Evolutionary conservation across 2,113 vertebrate genomes (phyloP), one percentile per base, ranked within the genome.

Genomic region (Corydoras sp.): DNA sequence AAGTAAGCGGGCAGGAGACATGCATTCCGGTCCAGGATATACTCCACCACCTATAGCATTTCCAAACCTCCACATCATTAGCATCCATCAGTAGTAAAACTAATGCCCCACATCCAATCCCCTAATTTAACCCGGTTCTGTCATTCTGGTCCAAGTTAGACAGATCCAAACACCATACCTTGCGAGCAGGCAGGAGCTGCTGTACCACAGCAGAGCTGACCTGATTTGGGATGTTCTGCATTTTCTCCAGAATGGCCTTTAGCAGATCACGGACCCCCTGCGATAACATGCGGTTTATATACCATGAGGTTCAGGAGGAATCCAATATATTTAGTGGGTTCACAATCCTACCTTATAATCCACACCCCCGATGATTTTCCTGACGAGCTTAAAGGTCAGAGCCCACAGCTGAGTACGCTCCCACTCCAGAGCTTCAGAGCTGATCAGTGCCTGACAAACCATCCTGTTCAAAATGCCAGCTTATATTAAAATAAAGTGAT

Each of bases 161-260:
- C 35, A 4, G 4, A 43, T 43, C 7, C 35, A 43, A 43, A 43
- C 35, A 43, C 12, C 49, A 61, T 89, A 98, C 96, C 91, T 99
- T 94, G 92, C 91, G 91, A 15, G 95, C 95, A 77, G 92, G 92
- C 70, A 98, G 85, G 79, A 99, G 93, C 74, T 99, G 95, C 71
- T 96, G 94, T 15, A 99, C 94, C 74, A 99, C 94, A 71, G 96
- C 95, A 65, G 97, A 98, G 85, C 97, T 99, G 78, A 99, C 94
- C 13, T 93, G 95, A 76, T 89, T 94, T 0, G 97, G 96, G 81
- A 99, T 92, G 65, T 92, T 95, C 82, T 98, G 86, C 72, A 98
- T 95, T 87, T 99, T 99, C 82, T 99, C 97, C 81, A 99, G 83
- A 72, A 99, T 89, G 15, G 91, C 90, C 88, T 97, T 99, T 77